phyloP scores from a whole-genome alignment of 2,113 vertebrate species.

The Pipra filicauda region DNA sequence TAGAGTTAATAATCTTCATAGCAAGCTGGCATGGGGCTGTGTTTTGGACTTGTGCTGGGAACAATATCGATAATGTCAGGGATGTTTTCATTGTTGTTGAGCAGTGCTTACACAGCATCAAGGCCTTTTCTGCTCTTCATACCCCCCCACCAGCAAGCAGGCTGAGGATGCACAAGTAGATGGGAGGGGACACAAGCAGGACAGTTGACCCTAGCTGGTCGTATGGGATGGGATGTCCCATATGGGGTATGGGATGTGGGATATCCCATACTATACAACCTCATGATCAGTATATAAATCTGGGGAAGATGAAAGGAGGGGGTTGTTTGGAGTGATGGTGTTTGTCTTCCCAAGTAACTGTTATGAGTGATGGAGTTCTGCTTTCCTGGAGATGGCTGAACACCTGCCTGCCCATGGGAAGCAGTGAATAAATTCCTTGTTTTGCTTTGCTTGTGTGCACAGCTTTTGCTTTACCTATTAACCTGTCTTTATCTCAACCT shows the following conservation, averaged over 20 bases:
- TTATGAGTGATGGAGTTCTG: not conserved
- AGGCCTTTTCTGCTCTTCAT: not conserved
- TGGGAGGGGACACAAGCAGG: not conserved
- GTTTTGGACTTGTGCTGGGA: not conserved
- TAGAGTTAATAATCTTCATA: not conserved
- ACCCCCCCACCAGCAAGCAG: not conserved
- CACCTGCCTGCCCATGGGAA: not conserved
- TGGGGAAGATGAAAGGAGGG: accelerated
- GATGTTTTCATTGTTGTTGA: not conserved
- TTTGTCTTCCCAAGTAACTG: not conserved
- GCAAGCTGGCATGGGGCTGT: not conserved
- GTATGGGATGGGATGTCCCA: not conserved
- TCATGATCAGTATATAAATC: not conserved
- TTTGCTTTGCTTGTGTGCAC: not conserved
- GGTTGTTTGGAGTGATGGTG: accelerated
- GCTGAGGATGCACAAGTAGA: not conserved
- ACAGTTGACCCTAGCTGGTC: not conserved
- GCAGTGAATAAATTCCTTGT: not conserved
- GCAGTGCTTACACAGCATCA: not conserved
- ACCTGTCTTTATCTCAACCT: not conserved
- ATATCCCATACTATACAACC: not conserved
- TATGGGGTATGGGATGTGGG: not conserved
- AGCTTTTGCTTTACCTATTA: not conserved
- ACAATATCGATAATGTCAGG: not conserved
- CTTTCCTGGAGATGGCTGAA: not conserved